Base-by-base conservation (phyloP, 2,113 vertebrate species). In the Tympanuchus pallidicinctus region DNA sequence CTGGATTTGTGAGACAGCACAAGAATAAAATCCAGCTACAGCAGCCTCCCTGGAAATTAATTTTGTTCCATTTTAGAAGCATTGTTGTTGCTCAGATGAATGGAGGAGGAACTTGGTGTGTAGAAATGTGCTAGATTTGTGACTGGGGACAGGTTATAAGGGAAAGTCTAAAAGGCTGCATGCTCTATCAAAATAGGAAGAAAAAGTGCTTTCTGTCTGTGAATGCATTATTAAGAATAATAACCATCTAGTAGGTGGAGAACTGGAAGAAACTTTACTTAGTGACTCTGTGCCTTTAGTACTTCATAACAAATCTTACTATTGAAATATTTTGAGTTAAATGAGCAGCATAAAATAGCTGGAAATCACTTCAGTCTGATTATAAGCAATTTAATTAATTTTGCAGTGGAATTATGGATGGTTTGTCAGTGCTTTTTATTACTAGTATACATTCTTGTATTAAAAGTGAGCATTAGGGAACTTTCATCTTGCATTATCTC, bases 291-390 rank as follows among this genome's bases (percentile, higher is more conserved):
- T 95, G 80, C 27, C n/a, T 91, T 92, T 72, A 85, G 36, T 94
- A 42, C 30, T 54, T 71, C 75, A 65, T 83, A 86, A 61, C 27
- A 89, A 34, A 90, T 75, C 72, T 74, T 82, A 45, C 88, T 70
- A 38, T 42, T 88, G 84, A 91, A 93, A 87, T 81, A 85, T 77
- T 69, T 86, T 73, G 83, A 91, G 66, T 92, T 90, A 92, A 94
- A 91, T 47, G 45, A 91, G 36, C 86, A 73, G 73, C 20, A 77
- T 92, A 94, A 93, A 95, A 90, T 79, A 94, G 27, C 59, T 93
- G 56, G n/a, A 86, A 96, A 86, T 95, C 10, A 19, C 82, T 96
- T 92, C 81, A 75, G 18, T 60, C 86, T 93, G 60, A 17, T 60
- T 72, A 56, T 80, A 94, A 89, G 80, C 0, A 1, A 70, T 13